Base-by-base conservation (phyloP, 2,113 vertebrate species). In the cat (Felis catus) region DNA sequence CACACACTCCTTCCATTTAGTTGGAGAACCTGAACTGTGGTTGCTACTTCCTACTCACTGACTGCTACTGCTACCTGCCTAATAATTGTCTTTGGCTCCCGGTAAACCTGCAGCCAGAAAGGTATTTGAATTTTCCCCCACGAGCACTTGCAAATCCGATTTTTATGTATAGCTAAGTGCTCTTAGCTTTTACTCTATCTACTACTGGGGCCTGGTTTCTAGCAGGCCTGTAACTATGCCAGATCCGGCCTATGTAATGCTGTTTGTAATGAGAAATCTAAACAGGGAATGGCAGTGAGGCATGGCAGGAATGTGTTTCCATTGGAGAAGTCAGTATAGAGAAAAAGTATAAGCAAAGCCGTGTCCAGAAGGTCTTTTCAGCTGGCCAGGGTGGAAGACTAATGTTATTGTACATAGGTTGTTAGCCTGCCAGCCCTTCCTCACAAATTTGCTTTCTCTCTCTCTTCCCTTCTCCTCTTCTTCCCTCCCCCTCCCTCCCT, bases 261-360 rank as follows among this genome's bases (percentile, higher is more conserved):
- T 99, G 99, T 99, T 99, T 99, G 99, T 99, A 99, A 99, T 99
- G 99, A 99, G 99, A 99, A 99, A 99, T 99, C 99, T 99, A 99
- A 99, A 99, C 99, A 99, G 98, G 98, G 99, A 99, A 99, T 99
- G 99, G 99, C 99, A 99, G 99, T 98, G 99, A 99, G 99, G 99
- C 99, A 99, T 99, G 99, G 99, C 99, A 99, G 99, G 99, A 99
- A 99, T 99, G 99, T 99, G 99, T 99, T 99, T 99, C 99, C 98
- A 99, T 99, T 99, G 99, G 99, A 99, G 98, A 99, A 99, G 99
- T 98, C 98, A 97, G 98, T 98, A 98, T 98, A 98, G 99, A 98
- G 99, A 99, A 99, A 99, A 99, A 99, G 98, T 98, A 98, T 98
- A 99, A 99, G 99, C 99, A 99, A 98, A 99, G 98, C 98, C 98